Evolutionary conservation across 2,888 invertebrate genomes (phyloP).

Genomic region (Agrochola circellaris): DNA sequence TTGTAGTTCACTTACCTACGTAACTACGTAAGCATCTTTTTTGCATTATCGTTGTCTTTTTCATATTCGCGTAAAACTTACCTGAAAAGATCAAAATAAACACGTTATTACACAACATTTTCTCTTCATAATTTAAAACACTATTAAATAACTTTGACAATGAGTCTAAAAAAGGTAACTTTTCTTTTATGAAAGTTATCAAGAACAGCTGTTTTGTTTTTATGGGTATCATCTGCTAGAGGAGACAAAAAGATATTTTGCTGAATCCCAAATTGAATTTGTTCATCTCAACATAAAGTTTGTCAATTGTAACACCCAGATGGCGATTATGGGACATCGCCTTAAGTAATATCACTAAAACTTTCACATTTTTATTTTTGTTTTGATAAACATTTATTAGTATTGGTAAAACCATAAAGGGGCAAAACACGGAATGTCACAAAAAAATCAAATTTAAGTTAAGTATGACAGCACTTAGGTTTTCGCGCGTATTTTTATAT

Average conservation of each 20-base stretch:
- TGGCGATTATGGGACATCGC: background rate
- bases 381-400: background rate
- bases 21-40: background rate
- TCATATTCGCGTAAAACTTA: conserved; percentile 40
- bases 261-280: conserved; percentile 16
- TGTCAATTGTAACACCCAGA: conserved; percentile 25
- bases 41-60: background rate
- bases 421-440: too few species aligned
- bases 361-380: background rate
- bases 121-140: background rate
- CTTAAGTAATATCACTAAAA: background rate
- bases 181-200: conserved; percentile 31
- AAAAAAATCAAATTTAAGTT: too few species aligned
- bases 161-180: background rate
- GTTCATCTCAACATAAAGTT: conserved; percentile 19
- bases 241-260: conserved; percentile 2
- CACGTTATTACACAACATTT: conserved; percentile 19
- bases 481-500: too few species aligned
- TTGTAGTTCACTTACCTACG: conserved; percentile 7
- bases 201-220: conserved; percentile 21
- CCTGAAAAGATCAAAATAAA: conserved; percentile 50
- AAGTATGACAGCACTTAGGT: too few species aligned
- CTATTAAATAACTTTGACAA: conserved; percentile 10
- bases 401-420: background rate
- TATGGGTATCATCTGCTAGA: conserved; percentile 13